These are phyloP conservation scores for Stenchaetothrips biformis DNA, from an alignment of 2,888 invertebrate genomes.

Conservation along the genomic window DNA sequence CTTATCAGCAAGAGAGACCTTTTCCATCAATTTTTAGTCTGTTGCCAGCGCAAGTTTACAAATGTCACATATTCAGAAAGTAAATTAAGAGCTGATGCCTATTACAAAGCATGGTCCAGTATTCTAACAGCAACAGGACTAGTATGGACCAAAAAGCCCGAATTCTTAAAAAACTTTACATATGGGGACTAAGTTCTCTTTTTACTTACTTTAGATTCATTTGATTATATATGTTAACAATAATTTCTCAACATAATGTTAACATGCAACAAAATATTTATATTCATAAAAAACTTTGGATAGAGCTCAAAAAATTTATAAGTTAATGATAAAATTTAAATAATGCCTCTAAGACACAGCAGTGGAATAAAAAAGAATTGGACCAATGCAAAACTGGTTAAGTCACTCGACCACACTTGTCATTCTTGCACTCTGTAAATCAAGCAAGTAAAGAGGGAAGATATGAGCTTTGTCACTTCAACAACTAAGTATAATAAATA, in stretches of 20 bases:
- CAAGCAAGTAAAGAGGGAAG: too few species aligned
- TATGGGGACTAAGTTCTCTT: neutral
- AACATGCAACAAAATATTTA: neutral
- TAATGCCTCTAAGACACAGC: too few species aligned
- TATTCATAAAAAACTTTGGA: neutral
- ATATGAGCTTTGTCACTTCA: too few species aligned
- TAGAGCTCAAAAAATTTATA: too few species aligned
- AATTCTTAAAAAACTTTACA: neutral
- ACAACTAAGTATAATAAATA: too few species aligned
- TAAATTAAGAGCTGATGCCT: conserved; percentile 25
- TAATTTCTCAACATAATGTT: neutral
- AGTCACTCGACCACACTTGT: too few species aligned
- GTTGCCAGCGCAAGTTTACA: conserved; percentile 39
- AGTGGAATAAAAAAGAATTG: too few species aligned
- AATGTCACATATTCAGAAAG: conserved; percentile 40
- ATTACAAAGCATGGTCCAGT: neutral
- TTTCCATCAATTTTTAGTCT: conserved; percentile 37
- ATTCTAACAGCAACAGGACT: neutral
- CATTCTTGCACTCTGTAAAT: too few species aligned
- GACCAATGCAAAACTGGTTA: too few species aligned
- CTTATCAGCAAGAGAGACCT: conserved; percentile 48
- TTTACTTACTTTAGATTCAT: neutral
- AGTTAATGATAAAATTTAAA: too few species aligned
- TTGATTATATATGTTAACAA: neutral
- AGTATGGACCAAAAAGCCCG: neutral